Conservation (phyloP, 2,888 invertebrate species). For the Byasa hedistus region DNA sequence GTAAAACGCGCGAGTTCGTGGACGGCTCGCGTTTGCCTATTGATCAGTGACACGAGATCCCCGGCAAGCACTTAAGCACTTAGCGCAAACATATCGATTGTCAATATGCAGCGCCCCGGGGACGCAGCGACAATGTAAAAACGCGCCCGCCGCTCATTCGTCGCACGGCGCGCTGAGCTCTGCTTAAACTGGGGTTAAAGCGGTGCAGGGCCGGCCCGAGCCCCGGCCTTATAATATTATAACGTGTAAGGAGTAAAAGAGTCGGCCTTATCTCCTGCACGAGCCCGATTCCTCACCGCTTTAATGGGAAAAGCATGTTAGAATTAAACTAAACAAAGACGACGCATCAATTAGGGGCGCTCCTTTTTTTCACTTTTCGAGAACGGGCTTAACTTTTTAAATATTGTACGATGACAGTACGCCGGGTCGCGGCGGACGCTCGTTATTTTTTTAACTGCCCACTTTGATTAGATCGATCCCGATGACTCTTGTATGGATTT, state of each 20-base stretch:
- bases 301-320: slow-evolving; percentile 81
- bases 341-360: slow-evolving; percentile 79
- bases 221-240: slow-evolving; percentile 73
- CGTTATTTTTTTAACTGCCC: slow-evolving; percentile 70
- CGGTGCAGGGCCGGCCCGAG: slow-evolving; percentile 51
- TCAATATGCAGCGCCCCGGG: slow-evolving; percentile 69
- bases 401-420: slow-evolving; percentile 64
- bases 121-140: slow-evolving; percentile 72
- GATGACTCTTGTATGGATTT: slow-evolving; percentile 74
- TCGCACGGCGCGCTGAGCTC: slow-evolving; percentile 62
- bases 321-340: slow-evolving; percentile 81
- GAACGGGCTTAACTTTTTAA: slow-evolving; percentile 73
- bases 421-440: slow-evolving; percentile 61
- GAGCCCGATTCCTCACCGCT: slow-evolving; percentile 76
- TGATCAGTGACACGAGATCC: slow-evolving; percentile 71
- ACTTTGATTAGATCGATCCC: slow-evolving; percentile 77
- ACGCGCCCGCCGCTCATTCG: slow-evolving; percentile 48
- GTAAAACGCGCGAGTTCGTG: slow-evolving; percentile 40
- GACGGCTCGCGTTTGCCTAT: slow-evolving; percentile 63
- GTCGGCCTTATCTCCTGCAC: slow-evolving; percentile 74
- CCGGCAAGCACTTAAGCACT: slow-evolving; percentile 77
- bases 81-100: slow-evolving; percentile 76
- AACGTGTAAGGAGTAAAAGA: slow-evolving; percentile 78
- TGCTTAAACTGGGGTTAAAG: slow-evolving; percentile 71
- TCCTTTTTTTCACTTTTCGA: slow-evolving; percentile 60